Evolutionary conservation across 2,888 invertebrate species (phyloP).

Genomic region (Galerucella nymphaeae): DNA sequence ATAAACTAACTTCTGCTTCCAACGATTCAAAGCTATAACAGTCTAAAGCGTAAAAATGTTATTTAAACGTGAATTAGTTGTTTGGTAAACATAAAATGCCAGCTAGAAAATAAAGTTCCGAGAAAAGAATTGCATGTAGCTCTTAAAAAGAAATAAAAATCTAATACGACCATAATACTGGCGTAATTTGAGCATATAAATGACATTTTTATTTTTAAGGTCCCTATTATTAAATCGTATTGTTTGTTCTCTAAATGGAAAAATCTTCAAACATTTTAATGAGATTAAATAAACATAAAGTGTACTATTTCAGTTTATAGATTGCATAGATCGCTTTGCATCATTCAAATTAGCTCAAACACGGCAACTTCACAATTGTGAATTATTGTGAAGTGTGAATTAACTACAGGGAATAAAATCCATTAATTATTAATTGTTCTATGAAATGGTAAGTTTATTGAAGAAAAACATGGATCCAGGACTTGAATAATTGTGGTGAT

Average conservation of each 20-base stretch:
- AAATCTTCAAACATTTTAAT: background rate
- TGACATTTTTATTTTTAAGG: background rate
- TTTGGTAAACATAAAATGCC: conserved; percentile 16
- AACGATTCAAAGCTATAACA: background rate
- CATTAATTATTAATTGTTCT: too few species aligned
- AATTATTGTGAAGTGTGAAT: too few species aligned
- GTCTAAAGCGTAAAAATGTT: background rate
- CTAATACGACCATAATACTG: background rate
- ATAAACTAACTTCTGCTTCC: background rate
- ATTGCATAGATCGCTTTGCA: background rate
- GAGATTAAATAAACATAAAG: background rate
- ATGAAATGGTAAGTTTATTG: too few species aligned
- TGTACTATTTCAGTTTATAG: background rate
- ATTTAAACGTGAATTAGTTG: conserved; percentile 11
- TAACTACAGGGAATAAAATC: too few species aligned
- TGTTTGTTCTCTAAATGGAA: background rate
- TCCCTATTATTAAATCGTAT: background rate
- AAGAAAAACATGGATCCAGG: too few species aligned
- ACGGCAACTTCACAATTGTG: too few species aligned
- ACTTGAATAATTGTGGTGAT: too few species aligned
- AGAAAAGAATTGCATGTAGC: background rate
- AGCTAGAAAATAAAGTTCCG: conserved; percentile 10
- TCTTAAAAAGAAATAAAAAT: background rate
- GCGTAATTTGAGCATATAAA: background rate
- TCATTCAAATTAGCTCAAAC: too few species aligned